Evolutionary conservation across 2,888 invertebrate species (phyloP).

Genomic region (Erebia palarica): DNA sequence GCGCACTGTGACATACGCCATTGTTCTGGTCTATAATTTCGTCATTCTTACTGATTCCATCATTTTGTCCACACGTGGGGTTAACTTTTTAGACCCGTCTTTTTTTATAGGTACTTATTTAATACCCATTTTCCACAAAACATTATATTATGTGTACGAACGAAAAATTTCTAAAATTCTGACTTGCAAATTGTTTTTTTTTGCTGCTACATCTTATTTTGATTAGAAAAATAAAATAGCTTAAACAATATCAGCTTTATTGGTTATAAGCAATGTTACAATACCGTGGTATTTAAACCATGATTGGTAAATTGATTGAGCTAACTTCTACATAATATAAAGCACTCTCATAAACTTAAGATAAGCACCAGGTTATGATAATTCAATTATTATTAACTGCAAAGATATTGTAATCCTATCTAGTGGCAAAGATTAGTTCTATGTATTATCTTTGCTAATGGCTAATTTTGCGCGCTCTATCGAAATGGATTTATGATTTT

Average conservation of each 20-base stretch:
- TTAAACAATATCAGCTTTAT: too few relatives aligned
- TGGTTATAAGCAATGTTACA: too few relatives aligned
- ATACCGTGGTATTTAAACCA: too few relatives aligned
- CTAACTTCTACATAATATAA: neutral
- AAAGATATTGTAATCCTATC: constrained; percentile 6
- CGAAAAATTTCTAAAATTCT: too few relatives aligned
- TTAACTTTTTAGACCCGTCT: neutral
- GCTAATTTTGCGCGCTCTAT: constrained; percentile 7
- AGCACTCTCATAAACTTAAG: neutral
- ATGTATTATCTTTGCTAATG: too few relatives aligned
- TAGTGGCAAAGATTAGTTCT: neutral
- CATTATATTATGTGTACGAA: too few relatives aligned
- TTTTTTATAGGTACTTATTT: neutral
- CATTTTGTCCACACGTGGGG: constrained; percentile 6
- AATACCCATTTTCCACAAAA: too few relatives aligned
- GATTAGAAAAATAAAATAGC: too few relatives aligned
- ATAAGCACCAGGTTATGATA: neutral
- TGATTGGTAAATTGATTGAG: too few relatives aligned
- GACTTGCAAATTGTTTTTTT: too few relatives aligned
- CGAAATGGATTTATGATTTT: constrained; percentile 5
- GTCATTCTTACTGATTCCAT: constrained; percentile 22
- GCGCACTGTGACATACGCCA: constrained; percentile 66
- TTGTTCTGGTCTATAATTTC: constrained; percentile 61
- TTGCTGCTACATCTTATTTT: too few relatives aligned
- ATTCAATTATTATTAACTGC: constrained; percentile 4